These are phyloP conservation scores for Temnothorax ravouxi DNA, from an alignment of 2,888 invertebrate species.

Conservation along the genomic window DNA sequence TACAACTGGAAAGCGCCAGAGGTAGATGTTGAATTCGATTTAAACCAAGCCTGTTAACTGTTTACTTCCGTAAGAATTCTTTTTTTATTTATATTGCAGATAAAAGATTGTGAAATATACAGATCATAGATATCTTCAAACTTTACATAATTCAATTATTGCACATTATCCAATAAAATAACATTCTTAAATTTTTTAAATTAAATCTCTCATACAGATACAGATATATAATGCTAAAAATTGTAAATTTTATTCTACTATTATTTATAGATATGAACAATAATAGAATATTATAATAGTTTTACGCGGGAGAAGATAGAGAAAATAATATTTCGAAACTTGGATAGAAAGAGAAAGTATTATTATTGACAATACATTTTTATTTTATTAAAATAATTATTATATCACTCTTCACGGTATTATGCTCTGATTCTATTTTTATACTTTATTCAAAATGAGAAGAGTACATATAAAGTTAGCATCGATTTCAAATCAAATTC, in stretches of 20 bases:
- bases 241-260: neutral
- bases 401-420: no score
- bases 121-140: neutral
- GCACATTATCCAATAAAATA: neutral
- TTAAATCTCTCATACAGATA: neutral
- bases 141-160: neutral
- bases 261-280: neutral
- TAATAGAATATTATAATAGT: no score
- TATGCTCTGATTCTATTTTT: no score
- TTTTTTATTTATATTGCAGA: constrained; percentile 19
- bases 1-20: constrained; percentile 54
- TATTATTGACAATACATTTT: no score
- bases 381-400: no score
- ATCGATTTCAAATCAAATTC: neutral
- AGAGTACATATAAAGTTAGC: neutral
- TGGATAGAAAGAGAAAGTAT: no score
- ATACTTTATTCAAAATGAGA: no score
- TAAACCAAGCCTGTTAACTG: constrained; percentile 49
- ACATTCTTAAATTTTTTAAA: neutral
- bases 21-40: constrained; percentile 65
- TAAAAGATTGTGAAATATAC: neutral
- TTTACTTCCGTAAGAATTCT: neutral
- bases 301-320: no score
- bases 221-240: neutral
- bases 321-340: no score